A percentile compares a stretch with the other conserved stretches of the same genome.
These are phyloP conservation scores for Caerostris extrusa DNA, from an alignment of 1,140 invertebrate genomes.

Conservation along the genomic window DNA sequence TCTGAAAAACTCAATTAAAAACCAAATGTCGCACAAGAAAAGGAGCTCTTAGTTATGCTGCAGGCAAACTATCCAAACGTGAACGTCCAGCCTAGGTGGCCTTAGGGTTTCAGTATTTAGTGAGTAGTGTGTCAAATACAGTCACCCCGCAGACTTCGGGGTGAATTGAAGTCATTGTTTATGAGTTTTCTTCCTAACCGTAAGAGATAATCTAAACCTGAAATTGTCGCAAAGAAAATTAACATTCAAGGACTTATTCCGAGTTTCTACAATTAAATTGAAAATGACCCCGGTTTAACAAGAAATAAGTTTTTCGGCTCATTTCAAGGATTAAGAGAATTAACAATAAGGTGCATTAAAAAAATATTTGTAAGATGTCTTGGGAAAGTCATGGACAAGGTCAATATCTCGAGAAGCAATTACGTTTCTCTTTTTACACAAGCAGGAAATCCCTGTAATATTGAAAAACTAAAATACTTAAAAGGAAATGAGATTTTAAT, in stretches of 20 bases:
- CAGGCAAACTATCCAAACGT: conserved; percentile 4
- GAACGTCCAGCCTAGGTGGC: neutral
- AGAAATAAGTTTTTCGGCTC: neutral
- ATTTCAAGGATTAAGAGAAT: neutral
- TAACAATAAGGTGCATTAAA: neutral
- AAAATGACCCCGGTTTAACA: neutral
- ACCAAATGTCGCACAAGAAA: neutral
- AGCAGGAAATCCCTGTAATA: too few relatives aligned
- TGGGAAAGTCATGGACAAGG: neutral
- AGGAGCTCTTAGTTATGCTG: neutral
- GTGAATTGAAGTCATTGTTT: conserved; percentile 38
- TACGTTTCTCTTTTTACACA: too few relatives aligned
- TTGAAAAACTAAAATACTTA: too few relatives aligned
- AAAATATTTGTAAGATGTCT: neutral
- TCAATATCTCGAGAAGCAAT: neutral
- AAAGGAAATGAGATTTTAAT: too few relatives aligned
- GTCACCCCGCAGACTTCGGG: conserved; percentile 65
- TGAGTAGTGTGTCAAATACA: conserved; percentile 11
- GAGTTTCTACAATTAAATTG: neutral
- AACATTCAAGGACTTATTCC: neutral
- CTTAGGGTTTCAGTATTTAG: neutral
- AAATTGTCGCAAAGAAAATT: neutral
- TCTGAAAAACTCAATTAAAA: neutral
- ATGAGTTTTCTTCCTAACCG: neutral
- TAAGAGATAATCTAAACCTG: conserved; percentile 1